Evolutionary conservation across 2,113 vertebrate genomes (phyloP).

Genomic region (Gasterosteus nipponicus): DNA sequence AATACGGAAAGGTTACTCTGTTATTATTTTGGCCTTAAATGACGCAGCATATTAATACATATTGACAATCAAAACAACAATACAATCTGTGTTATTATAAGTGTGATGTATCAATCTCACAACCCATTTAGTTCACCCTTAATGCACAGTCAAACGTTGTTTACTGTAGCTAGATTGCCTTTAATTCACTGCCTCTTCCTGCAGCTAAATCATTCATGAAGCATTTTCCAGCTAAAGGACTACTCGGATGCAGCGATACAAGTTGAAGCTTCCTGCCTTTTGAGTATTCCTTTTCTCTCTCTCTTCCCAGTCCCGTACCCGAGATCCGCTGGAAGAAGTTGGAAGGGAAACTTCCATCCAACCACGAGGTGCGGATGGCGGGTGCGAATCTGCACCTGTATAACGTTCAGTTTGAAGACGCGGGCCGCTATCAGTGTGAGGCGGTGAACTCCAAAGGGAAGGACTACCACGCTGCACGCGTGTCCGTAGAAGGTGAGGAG

Average conservation of each 20-base stretch:
- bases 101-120: background rate
- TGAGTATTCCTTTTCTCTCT: background rate
- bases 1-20: background rate
- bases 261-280: background rate
- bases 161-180: background rate
- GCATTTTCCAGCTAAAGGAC: constrained; percentile 3
- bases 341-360: constrained; percentile 85
- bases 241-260: background rate
- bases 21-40: background rate
- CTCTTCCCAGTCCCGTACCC: constrained; percentile 88
- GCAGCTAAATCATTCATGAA: constrained; percentile 19
- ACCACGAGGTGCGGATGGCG: constrained; percentile 87
- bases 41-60: background rate
- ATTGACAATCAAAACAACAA: background rate
- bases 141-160: background rate
- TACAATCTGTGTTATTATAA: background rate
- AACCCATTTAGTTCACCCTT: background rate
- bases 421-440: constrained; percentile 91
- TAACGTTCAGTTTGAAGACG: constrained; percentile 91
- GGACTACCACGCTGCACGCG: constrained; percentile 86
- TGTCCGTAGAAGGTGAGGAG: constrained; percentile 89
- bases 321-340: constrained; percentile 91
- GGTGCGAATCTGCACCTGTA: constrained; percentile 91
- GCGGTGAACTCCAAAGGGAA: constrained; percentile 92
- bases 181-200: background rate